Base-by-base conservation (phyloP, 1,140 invertebrate species). In the Drosophila biarmipes region DNA sequence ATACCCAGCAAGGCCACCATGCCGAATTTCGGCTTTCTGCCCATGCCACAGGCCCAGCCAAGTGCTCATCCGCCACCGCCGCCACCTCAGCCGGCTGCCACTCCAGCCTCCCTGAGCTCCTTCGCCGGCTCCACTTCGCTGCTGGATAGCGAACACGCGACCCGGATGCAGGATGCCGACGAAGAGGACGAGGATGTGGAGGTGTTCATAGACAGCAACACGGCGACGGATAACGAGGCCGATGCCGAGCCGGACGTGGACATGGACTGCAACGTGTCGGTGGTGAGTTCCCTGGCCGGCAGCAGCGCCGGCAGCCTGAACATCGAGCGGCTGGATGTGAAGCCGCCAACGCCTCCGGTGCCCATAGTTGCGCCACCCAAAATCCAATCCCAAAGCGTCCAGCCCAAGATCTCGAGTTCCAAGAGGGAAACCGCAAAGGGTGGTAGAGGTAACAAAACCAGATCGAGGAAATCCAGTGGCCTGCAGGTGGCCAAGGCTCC, bases 221-320 rank as follows among this genome's bases (percentile, higher is more conserved):
- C 89, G 19, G 68, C 57, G 14, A 93, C 92, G 14, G 93, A 94
- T 56, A 92, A 93, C 49, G 87, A 92, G 15, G 91, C 90, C 0
- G 58, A 62, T 11, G 35, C 24, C 7, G 58, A 62, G 1, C 17
- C 59, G 21, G 80, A 86, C n/a, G 55, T 80, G 34, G 76, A 72
- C 46, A 72, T 59, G 62, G 80, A 78, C 37, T 90, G 73, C 71
- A 84, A 80, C 38, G 77, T 77, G 11, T 92, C 79, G 73, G 93
- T 77, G 91, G 82, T 82, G 6, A 82, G 78, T 21, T 78, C 78
- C 0, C 21, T 87, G 49, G 81, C 73, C 6, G 80, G 82, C 35
- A 85, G 93, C 57, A 82, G 82, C 52, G 74, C 93, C 11, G 92
- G 92, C 8, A 78, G 92, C 4, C 91, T 92, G 7, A 78, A 93